Base-by-base conservation (phyloP, 1,140 invertebrate genomes). In the Dendrolimus kikuchii region DNA sequence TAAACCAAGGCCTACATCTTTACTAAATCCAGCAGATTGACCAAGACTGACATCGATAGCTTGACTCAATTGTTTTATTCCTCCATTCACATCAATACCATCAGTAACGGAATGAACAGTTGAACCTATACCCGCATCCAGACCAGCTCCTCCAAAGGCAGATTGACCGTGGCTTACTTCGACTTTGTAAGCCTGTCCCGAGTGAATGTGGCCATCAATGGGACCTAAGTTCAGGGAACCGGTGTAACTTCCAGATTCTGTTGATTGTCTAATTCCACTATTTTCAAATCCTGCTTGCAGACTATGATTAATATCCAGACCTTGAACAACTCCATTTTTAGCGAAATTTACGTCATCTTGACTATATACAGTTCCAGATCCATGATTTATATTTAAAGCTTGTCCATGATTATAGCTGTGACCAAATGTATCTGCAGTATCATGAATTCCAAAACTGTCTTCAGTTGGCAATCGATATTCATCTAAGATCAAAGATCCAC, bases 401-500 rank as follows among this genome's bases (percentile, higher is more conserved):
- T 23, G 23, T 23, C 23, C 23, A 23, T 23, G 23, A 23, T 23
- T 23, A 3, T 23, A 23, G 3, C 23, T 23, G 23, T 23, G 23
- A 23, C 23, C 23, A 23, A 23, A 3, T 36, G 2, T 9, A 8
- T 56, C 42, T 41, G 49, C 54, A 40, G 37, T 51, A n/a, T 58
- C 46, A 0, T 55, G 53, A 36, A 46, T 52, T 49, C 62, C 42
- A 23, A 23, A 23, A 23, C 23, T 51, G 0, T 40, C 47, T 56
- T 70, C 68, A 40, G 52, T 63, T 7, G 79, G 76, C 38, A 76
- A 57, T 63, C 82, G 74, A 50, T 76, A 86, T 23, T 83, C 77
- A 52, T 84, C 79, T 46, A 86, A 64, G 51, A 84, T 81, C 7
- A 86, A 49, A 37, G 80, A 82, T 4, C 82, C 82, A 46, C 79